These are phyloP conservation scores for Microcebus lehilahytsara DNA, from an alignment of 2,113 vertebrate species.

Conservation along the genomic window DNA sequence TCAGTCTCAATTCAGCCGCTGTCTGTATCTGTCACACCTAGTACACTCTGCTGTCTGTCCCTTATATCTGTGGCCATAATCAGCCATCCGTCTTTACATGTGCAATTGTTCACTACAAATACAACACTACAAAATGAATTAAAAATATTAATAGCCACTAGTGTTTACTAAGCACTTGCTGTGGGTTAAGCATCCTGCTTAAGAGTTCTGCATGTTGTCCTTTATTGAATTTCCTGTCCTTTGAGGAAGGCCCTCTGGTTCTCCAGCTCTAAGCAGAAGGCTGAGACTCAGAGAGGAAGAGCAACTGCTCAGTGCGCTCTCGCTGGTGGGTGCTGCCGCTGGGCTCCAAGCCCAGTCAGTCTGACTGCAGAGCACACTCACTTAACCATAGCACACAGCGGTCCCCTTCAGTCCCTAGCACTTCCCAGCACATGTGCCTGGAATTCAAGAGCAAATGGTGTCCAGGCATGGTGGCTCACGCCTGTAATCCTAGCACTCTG, in stretches of 20 bases:
- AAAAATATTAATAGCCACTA: not conserved
- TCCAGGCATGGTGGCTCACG: too few relatives aligned
- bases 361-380: not conserved
- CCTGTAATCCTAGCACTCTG: too few relatives aligned
- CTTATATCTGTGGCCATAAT: not conserved
- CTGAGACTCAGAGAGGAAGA: not conserved
- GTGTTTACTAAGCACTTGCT: not conserved
- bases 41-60: not conserved
- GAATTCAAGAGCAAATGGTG: not conserved
- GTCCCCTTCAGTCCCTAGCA: not conserved
- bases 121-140: not conserved
- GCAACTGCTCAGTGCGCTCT: not conserved
- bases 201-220: not conserved
- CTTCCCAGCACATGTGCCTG: not conserved
- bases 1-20: not conserved
- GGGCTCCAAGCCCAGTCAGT: not conserved
- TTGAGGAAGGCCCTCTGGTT: not conserved
- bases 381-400: not conserved
- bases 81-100: not conserved
- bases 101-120: not conserved
- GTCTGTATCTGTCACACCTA: too few relatives aligned
- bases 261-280: not conserved
- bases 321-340: not conserved
- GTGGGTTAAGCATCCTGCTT: not conserved
- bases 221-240: not conserved